These are phyloP conservation scores for Cerceris ruficornis DNA, from an alignment of 2,888 invertebrate species.

Conservation along the genomic window DNA sequence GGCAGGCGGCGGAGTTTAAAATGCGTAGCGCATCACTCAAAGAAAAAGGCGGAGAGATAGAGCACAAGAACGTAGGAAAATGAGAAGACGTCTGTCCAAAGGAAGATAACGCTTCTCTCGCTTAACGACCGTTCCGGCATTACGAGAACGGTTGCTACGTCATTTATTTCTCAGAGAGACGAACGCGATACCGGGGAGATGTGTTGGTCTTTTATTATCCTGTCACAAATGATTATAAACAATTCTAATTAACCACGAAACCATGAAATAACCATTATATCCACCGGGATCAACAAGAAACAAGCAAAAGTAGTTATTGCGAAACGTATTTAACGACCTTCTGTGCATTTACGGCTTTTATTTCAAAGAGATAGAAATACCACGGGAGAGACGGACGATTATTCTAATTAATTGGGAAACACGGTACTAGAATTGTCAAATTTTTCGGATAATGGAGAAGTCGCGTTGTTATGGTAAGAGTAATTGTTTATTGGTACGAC, in stretches of 20 bases:
- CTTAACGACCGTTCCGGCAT: slow-evolving; percentile 42
- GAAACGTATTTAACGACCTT: slow-evolving; percentile 16
- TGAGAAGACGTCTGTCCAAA: slow-evolving; percentile 42
- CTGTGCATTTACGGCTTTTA: too few relatives aligned
- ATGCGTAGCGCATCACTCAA: slow-evolving; percentile 26
- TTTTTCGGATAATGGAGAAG: too few relatives aligned
- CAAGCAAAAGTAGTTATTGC: slow-evolving; percentile 1
- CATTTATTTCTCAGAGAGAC: slow-evolving; percentile 38
- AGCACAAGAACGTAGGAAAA: slow-evolving; percentile 23
- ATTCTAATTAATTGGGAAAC: too few relatives aligned
- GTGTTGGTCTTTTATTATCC: slow-evolving; percentile 4
- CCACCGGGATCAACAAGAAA: neutral
- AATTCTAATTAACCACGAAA: neutral
- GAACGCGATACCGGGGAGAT: slow-evolving; percentile 13
- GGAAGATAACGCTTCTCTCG: slow-evolving; percentile 38
- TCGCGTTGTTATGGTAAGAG: too few relatives aligned
- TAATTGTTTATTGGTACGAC: too few relatives aligned
- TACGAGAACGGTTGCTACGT: slow-evolving; percentile 9
- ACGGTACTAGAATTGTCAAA: too few relatives aligned
- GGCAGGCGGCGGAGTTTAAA: slow-evolving; percentile 27
- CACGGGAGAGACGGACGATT: too few relatives aligned
- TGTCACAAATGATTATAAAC: slow-evolving; percentile 26
- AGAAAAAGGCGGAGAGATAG: slow-evolving; percentile 12
- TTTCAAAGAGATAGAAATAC: too few relatives aligned
- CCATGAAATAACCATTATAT: neutral